Percentiles rank a stretch among this genome's conserved stretches.
Conservation (phyloP, 2,888 invertebrate species). For the Shargacucullia verbasci region DNA sequence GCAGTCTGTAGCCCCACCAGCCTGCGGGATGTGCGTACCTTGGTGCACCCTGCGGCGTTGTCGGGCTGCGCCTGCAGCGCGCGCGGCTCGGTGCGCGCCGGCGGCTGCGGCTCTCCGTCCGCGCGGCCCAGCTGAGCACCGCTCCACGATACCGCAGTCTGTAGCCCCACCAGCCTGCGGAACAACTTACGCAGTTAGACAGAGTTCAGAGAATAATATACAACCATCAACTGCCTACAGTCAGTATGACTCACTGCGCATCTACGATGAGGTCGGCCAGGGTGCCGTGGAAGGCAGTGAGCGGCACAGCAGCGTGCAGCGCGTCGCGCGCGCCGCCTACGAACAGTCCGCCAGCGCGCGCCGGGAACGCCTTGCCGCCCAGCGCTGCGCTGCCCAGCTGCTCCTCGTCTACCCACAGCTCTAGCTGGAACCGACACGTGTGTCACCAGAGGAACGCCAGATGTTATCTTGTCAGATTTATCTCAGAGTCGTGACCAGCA, state of each 20-base stretch:
- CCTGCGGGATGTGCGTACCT: constrained; percentile 67
- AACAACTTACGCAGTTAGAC: not conserved
- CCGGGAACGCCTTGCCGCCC: constrained; percentile 85
- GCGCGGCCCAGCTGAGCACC: constrained; percentile 74
- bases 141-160: constrained; percentile 69
- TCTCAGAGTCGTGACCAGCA: no score
- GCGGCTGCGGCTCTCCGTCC: constrained; percentile 58
- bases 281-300: constrained; percentile 91
- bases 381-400: constrained; percentile 87
- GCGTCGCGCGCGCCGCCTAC: constrained; percentile 92
- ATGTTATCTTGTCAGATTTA: no score
- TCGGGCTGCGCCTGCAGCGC: constrained; percentile 54
- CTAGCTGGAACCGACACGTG: constrained; percentile 75
- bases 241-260: constrained; percentile 89
- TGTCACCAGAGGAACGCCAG: no score
- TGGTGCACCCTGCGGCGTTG: constrained; percentile 67
- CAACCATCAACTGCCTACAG: no score
- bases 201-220: no score
- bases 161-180: constrained; percentile 73
- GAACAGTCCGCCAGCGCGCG: constrained; percentile 90
- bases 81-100: constrained; percentile 62
- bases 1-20: constrained; percentile 74
- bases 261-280: constrained; percentile 95
- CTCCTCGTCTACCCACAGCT: constrained; percentile 93
- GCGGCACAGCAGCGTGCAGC: constrained; percentile 75